Percentiles rank a stretch among this genome's conserved stretches.
phyloP scores from a whole-genome alignment of 2,888 invertebrate species.

The Calameuta idolon region DNA sequence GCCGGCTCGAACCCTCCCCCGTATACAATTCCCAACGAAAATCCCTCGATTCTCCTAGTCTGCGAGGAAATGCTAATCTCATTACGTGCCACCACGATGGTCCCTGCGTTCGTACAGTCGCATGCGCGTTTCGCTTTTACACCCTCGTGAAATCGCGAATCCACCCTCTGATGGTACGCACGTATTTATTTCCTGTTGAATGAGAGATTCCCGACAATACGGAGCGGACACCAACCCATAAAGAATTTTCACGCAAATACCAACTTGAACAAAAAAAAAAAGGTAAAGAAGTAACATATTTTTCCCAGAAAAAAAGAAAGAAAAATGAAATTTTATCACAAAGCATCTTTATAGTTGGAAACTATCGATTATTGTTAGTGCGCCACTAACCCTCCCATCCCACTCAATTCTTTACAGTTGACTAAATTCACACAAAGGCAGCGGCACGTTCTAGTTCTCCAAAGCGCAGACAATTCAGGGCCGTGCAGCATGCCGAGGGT shows the following conservation, averaged over 20 bases:
- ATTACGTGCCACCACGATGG: slow-evolving; percentile 27
- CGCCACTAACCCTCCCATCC: background rate
- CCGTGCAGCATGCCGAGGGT: slow-evolving; percentile 4
- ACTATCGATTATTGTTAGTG: background rate
- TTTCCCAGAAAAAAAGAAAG: background rate
- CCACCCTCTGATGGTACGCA: background rate
- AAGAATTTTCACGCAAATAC: background rate
- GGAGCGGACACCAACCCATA: background rate
- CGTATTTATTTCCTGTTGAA: background rate
- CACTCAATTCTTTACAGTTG: background rate
- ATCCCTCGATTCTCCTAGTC: slow-evolving; percentile 24
- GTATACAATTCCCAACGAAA: slow-evolving; percentile 15
- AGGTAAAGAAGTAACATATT: background rate
- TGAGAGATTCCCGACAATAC: background rate
- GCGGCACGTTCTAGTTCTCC: background rate
- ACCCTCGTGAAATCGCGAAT: background rate
- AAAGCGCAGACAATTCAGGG: background rate
- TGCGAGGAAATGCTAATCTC: slow-evolving; percentile 46
- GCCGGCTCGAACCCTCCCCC: background rate
- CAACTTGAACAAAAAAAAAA: background rate
- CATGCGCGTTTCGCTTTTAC: slow-evolving; percentile 9
- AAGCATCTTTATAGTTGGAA: background rate
- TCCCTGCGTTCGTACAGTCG: slow-evolving; percentile 3
- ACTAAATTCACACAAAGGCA: background rate
- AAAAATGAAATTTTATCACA: background rate